Evolutionary conservation across 2,113 vertebrate genomes (phyloP).

Genomic region (Alosa alosa): DNA sequence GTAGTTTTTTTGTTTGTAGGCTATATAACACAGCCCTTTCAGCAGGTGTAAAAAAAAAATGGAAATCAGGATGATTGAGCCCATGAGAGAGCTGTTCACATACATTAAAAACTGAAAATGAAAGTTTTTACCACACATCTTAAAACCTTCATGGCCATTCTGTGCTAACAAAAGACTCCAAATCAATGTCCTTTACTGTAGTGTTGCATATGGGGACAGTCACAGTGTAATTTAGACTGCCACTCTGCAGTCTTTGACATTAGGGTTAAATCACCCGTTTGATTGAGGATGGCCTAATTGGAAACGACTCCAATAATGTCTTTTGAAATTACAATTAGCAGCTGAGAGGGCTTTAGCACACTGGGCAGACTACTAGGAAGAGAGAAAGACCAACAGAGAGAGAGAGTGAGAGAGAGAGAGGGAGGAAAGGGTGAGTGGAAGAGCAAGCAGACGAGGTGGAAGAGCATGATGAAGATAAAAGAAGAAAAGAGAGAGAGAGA

Average conservation of each 20-base stretch:
- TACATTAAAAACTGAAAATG: background rate
- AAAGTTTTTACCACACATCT: background rate
- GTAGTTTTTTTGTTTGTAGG: no score
- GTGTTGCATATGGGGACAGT: background rate
- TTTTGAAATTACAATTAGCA: constrained; percentile 59
- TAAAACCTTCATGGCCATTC: background rate
- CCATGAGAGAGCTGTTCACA: background rate
- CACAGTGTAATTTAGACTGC: background rate
- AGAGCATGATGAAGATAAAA: background rate
- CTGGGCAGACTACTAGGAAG: background rate
- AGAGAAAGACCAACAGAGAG: background rate
- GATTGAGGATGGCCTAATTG: constrained; percentile 60
- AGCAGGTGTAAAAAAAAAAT: background rate
- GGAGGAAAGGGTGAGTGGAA: constrained; percentile 36
- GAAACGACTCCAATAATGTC: constrained; percentile 54
- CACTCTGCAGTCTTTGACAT: constrained; percentile 44
- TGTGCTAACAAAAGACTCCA: background rate
- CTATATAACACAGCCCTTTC: no score
- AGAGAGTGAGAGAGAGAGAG: constrained; percentile 24
- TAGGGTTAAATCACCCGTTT: constrained; percentile 61
- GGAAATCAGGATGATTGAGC: background rate
- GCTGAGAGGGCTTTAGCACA: constrained; percentile 38
- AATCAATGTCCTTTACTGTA: background rate
- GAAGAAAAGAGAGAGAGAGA: background rate
- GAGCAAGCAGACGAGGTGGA: constrained; percentile 31